Evolutionary conservation across 2,797 vertebrate species (phyloP), one percentile per base, ranked within the genome.

Genomic region (Phoeniculus purpureus): DNA sequence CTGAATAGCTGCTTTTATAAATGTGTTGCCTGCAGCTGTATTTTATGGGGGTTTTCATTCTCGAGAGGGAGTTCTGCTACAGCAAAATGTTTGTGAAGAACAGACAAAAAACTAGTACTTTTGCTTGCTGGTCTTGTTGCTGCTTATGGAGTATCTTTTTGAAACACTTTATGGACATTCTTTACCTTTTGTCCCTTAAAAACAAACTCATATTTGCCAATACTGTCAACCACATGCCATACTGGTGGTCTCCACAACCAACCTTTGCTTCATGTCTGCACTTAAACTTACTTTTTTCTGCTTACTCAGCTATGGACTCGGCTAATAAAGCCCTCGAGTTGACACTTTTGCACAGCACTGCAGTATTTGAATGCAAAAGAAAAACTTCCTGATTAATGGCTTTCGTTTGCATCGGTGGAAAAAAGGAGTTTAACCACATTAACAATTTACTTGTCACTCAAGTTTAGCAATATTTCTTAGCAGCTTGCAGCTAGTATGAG

Each of bases 21-120:
- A 55, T 71, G 66, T 70, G 59, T 81, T 75, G 17, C 91, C 92
- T 79, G 85, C 67, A 92, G 74, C 92, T 85, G 50, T 71, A 74
- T 71, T 93, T 95, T 75, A 64, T 77, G 71, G n/a, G 54, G 72
- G 25, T 37, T 85, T 90, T 92, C 12, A 19, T 94, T 92, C 78
- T 92, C 52, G 64, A 65, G 74, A 80, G 50, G 37, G 59, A 94
- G 40, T 96, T 92, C 59, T 94, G 61, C 62, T 73, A 87, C 64
- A 55, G 61, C 60, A 74, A 76, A 83, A 88, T 54, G 11, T 78
- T 68, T 89, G 55, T 73, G 51, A 88, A 91, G 60, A 80, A 67
- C 62, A 52, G 34, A 72, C 55, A 84, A 71, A 75, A 89, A 88
- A 20, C 14, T 1, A 61, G 18, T 77, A 79, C 31, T 89, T 89